A percentile compares a stretch with the other conserved stretches of the same genome.
phyloP scores from a whole-genome alignment of 2,113 vertebrate genomes.

The Peromyscus polionotus region DNA sequence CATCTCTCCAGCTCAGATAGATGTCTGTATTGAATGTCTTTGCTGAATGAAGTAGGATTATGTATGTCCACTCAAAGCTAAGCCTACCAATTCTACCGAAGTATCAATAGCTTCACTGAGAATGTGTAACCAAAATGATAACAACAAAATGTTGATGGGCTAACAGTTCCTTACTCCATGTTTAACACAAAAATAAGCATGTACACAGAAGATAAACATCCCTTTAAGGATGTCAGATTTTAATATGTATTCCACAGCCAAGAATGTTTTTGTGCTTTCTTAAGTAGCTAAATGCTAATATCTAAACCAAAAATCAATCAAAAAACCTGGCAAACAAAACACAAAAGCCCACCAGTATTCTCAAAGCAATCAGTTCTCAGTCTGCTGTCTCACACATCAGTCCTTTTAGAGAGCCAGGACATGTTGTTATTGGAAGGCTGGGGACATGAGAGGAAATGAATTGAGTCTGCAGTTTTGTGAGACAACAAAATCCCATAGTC shows the following conservation, averaged over 20 bases:
- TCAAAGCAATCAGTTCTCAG: background rate
- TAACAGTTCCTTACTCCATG: background rate
- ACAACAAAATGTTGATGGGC: background rate
- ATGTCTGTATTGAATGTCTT: background rate
- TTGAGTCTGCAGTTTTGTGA: slow-evolving; percentile 25
- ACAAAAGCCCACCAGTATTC: background rate
- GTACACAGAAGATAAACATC: background rate
- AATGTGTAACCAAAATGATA: background rate
- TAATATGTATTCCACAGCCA: background rate
- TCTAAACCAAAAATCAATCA: slow-evolving; percentile 13
- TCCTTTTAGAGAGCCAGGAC: background rate
- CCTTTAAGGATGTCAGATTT: background rate
- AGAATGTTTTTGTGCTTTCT: background rate
- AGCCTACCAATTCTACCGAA: background rate
- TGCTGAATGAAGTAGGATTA: slow-evolving; percentile 5
- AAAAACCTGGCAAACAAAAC: slow-evolving; percentile 9
- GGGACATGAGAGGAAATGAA: slow-evolving; percentile 7
- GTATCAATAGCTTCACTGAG: background rate
- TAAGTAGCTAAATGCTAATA: background rate
- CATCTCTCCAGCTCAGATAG: background rate
- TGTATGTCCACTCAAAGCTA: background rate
- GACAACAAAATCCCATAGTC: background rate
- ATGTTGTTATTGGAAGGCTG: background rate
- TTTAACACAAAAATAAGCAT: background rate
- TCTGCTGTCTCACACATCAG: background rate